Percentiles rank a stretch among this genome's conserved stretches.
Evolutionary conservation across 2,888 invertebrate genomes (phyloP).

Genomic region (Trissoscelio sp.): DNA sequence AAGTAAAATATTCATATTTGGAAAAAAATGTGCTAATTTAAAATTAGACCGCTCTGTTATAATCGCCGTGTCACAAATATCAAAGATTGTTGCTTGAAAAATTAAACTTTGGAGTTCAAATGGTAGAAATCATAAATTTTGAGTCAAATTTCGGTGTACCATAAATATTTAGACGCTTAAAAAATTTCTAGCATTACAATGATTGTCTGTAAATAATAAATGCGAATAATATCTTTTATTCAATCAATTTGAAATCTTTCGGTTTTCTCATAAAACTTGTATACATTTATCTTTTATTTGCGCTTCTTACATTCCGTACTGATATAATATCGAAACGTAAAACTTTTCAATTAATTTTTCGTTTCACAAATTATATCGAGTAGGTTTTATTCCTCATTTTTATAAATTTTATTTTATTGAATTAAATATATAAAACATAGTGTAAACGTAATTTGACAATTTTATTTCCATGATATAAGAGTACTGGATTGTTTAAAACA

Average conservation of each 20-base stretch:
- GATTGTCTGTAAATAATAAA: slow-evolving; percentile 24
- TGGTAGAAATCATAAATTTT: not conserved
- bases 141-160: no score
- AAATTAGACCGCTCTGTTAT: not conserved
- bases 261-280: not conserved
- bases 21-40: not conserved
- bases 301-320: slow-evolving; percentile 5
- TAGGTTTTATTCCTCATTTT: no score
- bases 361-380: no score
- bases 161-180: not conserved
- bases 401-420: no score
- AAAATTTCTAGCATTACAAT: slow-evolving; percentile 7
- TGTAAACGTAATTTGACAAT: no score
- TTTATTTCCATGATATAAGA: no score
- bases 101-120: not conserved
- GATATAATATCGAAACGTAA: not conserved
- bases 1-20: not conserved
- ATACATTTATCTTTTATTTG: slow-evolving; percentile 7
- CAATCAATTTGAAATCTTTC: not conserved
- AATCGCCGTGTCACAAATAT: not conserved
- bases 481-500: not conserved
- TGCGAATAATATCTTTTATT: not conserved
- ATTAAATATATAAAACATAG: no score
- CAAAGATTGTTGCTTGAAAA: not conserved
- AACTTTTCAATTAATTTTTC: no score